Conservation (phyloP, 2,888 invertebrate genomes). For the Hymenopus coronatus region DNA sequence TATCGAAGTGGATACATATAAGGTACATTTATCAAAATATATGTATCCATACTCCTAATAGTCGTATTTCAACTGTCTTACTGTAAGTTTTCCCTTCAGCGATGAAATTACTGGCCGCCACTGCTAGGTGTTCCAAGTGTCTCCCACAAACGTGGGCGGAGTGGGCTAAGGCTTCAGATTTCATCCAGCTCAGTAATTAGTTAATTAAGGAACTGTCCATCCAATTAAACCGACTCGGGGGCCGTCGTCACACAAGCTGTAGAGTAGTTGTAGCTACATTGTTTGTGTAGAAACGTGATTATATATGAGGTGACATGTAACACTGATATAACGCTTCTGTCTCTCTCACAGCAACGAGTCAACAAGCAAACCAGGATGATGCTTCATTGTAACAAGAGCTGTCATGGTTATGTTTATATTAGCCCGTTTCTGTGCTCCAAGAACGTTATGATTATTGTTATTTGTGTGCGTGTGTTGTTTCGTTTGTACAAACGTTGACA, state of each 20-base stretch:
- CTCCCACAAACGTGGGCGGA: background rate
- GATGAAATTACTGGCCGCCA: background rate
- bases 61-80: too few species aligned
- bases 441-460: background rate
- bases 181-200: slow-evolving; percentile 26
- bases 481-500: background rate
- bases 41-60: too few species aligned
- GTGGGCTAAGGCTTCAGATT: background rate
- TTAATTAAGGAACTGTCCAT: slow-evolving; percentile 29
- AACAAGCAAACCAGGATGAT: background rate
- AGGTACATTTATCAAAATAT: too few species aligned
- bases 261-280: background rate
- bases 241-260: background rate
- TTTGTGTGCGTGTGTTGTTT: background rate
- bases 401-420: background rate
- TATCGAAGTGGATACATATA: too few species aligned
- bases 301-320: slow-evolving; percentile 1
- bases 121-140: background rate
- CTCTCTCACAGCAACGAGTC: background rate
- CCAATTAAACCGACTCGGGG: slow-evolving; percentile 20
- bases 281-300: background rate
- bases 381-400: slow-evolving; percentile 1
- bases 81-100: too few species aligned
- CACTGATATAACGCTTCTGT: background rate
- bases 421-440: background rate